Conservation (phyloP, 2,113 vertebrate species). For the Nothobranchius furzeri region DNA sequence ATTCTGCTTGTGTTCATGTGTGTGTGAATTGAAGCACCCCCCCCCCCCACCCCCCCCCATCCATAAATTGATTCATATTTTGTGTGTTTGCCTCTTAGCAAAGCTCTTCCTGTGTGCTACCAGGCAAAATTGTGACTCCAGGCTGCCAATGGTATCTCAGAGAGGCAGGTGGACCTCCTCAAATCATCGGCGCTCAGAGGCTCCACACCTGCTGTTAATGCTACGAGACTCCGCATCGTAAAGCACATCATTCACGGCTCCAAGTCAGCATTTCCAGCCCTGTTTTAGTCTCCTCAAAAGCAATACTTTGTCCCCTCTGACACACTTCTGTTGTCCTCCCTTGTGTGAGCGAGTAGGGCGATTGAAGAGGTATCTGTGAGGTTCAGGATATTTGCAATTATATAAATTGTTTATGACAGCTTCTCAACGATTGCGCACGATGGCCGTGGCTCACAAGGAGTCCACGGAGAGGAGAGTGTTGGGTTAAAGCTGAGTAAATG, state of each 20-base stretch:
- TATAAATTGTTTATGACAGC: slow-evolving; percentile 39
- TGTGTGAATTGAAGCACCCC: neutral
- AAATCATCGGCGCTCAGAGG: slow-evolving; percentile 26
- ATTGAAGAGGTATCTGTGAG: neutral
- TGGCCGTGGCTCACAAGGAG: slow-evolving; percentile 4
- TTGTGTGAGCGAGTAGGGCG: slow-evolving; percentile 25
- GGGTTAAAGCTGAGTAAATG: too few relatives aligned
- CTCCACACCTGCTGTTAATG: slow-evolving; percentile 51
- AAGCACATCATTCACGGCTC: slow-evolving; percentile 37
- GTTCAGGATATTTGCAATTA: slow-evolving; percentile 30
- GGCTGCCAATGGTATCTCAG: slow-evolving; percentile 42
- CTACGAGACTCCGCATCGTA: slow-evolving; percentile 22
- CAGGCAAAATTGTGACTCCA: slow-evolving; percentile 19
- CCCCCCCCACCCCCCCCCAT: neutral
- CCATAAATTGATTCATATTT: neutral
- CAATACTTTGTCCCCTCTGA: slow-evolving; percentile 6
- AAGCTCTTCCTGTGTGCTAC: neutral
- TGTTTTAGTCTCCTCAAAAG: neutral
- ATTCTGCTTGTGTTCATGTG: slow-evolving; percentile 16
- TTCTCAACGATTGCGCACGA: slow-evolving; percentile 21
- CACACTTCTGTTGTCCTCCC: slow-evolving; percentile 7
- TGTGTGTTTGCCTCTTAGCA: neutral
- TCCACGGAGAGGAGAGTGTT: neutral
- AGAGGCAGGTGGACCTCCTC: slow-evolving; percentile 46
- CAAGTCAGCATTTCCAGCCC: slow-evolving; percentile 34